phyloP scores from a whole-genome alignment of 2,888 invertebrate species.

The Xanthorhoe designata region DNA sequence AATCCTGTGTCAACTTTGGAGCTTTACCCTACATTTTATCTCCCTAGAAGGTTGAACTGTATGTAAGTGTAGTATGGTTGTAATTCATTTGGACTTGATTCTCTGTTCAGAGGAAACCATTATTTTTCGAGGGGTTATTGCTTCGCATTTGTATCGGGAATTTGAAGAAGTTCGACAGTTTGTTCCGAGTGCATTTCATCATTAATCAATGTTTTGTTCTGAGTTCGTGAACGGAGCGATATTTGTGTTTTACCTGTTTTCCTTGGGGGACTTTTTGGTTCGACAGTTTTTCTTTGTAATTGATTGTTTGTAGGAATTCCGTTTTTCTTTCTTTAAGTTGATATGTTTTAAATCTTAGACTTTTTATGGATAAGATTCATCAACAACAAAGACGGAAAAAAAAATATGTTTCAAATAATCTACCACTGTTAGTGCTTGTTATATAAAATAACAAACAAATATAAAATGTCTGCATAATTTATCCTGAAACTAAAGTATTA shows the following conservation, averaged over 20 bases:
- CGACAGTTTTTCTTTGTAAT: constrained; percentile 78
- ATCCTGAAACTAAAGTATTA: constrained; percentile 17
- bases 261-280: constrained; percentile 63
- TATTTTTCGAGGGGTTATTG: constrained; percentile 82
- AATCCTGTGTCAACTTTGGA: constrained; percentile 67
- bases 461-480: not conserved
- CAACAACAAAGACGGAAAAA: not conserved
- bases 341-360: not conserved
- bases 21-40: constrained; percentile 57
- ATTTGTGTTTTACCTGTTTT: constrained; percentile 80
- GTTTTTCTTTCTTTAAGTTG: constrained; percentile 34
- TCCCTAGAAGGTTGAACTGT: constrained; percentile 44
- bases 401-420: no score
- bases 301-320: constrained; percentile 70
- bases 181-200: constrained; percentile 85
- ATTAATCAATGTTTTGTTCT: constrained; percentile 85
- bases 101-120: constrained; percentile 75
- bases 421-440: no score
- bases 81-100: constrained; percentile 32
- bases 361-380: not conserved
- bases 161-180: constrained; percentile 86
- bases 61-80: constrained; percentile 15
- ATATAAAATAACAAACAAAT: no score
- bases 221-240: constrained; percentile 59
- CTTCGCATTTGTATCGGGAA: constrained; percentile 82